Evolutionary conservation across 2,888 invertebrate species (phyloP).

Genomic region (Ptilodon capucinus): DNA sequence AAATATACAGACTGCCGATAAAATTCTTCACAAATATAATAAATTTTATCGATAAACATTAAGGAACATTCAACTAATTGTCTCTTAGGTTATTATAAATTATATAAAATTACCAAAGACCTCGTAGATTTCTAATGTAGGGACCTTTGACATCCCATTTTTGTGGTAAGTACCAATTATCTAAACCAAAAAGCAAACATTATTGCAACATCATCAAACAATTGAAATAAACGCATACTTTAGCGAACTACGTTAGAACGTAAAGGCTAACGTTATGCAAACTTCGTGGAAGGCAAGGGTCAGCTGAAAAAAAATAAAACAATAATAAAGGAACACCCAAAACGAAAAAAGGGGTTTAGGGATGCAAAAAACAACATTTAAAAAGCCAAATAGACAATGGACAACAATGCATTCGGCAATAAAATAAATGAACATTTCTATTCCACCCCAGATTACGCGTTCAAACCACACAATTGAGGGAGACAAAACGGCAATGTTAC

Average conservation of each 20-base stretch:
- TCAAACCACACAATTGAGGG: conserved; percentile 49
- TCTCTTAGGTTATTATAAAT: conserved; percentile 69
- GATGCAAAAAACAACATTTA: conserved; percentile 55
- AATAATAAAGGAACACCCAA: conserved; percentile 65
- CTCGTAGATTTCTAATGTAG: not conserved
- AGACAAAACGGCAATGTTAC: conserved; percentile 50
- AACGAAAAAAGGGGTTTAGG: conserved; percentile 59
- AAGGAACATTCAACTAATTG: conserved; percentile 73
- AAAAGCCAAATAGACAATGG: conserved; percentile 63
- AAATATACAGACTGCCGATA: conserved; percentile 60
- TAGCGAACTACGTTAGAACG: conserved; percentile 43
- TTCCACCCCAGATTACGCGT: conserved; percentile 48
- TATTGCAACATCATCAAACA: conserved; percentile 26
- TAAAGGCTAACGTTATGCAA: conserved; percentile 61
- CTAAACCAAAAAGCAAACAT: conserved; percentile 26
- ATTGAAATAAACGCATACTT: conserved; percentile 38
- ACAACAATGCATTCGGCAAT: conserved; percentile 49
- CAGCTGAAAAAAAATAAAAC: conserved; percentile 56
- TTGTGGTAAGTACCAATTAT: conserved; percentile 34
- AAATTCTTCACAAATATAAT: conserved; percentile 76
- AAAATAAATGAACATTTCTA: conserved; percentile 59
- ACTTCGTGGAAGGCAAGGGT: conserved; percentile 59
- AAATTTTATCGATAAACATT: conserved; percentile 76
- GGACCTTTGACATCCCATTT: not conserved
- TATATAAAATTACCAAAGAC: conserved; percentile 46